Evolutionary conservation across 2,113 vertebrate genomes (phyloP).

Genomic region (Chaetorhynchus papuensis): DNA sequence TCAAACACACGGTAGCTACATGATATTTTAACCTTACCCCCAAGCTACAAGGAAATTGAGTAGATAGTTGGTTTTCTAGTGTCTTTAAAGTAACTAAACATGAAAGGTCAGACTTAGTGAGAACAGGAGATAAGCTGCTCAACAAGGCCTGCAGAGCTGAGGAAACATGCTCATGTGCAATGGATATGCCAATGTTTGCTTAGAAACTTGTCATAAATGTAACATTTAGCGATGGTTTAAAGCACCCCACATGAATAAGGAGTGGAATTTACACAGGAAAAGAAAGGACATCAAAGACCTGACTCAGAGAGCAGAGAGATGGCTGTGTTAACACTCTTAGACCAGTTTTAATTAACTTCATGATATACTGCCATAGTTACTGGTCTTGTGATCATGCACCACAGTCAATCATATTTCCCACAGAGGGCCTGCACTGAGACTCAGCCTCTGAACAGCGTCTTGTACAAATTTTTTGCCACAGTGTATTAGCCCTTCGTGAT

Average conservation of each 20-base stretch:
- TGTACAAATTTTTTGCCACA: background rate
- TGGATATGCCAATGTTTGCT: background rate
- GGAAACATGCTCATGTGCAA: conserved; percentile 2
- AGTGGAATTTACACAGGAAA: background rate
- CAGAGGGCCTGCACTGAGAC: background rate
- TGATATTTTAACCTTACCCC: conserved; percentile 49
- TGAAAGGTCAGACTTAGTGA: conserved; percentile 25
- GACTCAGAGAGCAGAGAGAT: background rate
- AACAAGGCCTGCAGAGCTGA: conserved; percentile 9
- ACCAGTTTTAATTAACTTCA: background rate
- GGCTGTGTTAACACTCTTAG: background rate
- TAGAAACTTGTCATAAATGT: background rate
- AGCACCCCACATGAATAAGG: background rate
- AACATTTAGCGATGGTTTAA: background rate
- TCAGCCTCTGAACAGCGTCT: background rate
- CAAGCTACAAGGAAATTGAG: conserved; percentile 36
- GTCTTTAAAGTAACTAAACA: background rate
- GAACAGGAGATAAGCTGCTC: conserved; percentile 24
- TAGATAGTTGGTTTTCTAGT: background rate
- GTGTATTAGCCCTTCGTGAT: background rate
- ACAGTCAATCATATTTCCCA: background rate
- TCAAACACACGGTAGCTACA: conserved; percentile 21
- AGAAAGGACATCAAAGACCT: background rate
- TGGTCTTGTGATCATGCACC: background rate
- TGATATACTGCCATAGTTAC: background rate